phyloP scores from a whole-genome alignment of 2,888 invertebrate genomes.

The Nymphalis urticae region DNA sequence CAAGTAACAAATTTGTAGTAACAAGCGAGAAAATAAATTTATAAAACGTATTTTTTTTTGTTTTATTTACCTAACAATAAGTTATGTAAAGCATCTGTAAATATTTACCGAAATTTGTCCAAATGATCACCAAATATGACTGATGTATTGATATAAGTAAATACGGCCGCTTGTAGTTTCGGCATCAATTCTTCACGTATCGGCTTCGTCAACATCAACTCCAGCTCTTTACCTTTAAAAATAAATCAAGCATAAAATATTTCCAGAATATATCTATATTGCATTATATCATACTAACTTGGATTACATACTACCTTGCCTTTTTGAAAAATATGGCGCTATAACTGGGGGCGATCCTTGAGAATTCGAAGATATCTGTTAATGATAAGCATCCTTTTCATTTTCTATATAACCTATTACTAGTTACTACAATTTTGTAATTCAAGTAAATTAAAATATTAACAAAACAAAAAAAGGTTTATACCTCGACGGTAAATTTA shows the following conservation, averaged over 20 bases:
- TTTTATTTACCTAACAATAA: too few relatives aligned
- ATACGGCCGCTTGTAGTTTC: constrained; percentile 56
- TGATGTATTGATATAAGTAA: constrained; percentile 54
- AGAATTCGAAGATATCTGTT: constrained; percentile 52
- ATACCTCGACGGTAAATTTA: constrained; percentile 61
- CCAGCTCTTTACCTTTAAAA: constrained; percentile 48
- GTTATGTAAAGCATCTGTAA: neutral
- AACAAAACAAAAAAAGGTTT: constrained; percentile 31
- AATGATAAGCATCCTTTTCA: constrained; percentile 2
- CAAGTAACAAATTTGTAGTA: too few relatives aligned
- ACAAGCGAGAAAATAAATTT: too few relatives aligned
- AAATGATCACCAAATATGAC: constrained; percentile 48
- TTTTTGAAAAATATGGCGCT: constrained; percentile 53
- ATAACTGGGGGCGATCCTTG: constrained; percentile 54
- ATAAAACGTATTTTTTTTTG: too few relatives aligned
- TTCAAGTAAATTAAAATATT: neutral
- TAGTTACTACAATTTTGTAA: too few relatives aligned
- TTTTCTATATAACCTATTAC: neutral
- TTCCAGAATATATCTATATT: neutral
- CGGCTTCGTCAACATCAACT: constrained; percentile 50
- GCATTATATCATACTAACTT: neutral
- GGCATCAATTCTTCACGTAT: constrained; percentile 51
- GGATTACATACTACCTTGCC: constrained; percentile 45
- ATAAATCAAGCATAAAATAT: neutral
- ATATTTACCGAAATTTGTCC: constrained; percentile 48